Evolutionary conservation across 2,113 vertebrate species (phyloP).

Genomic region (Campylomormyrus tamandua): DNA sequence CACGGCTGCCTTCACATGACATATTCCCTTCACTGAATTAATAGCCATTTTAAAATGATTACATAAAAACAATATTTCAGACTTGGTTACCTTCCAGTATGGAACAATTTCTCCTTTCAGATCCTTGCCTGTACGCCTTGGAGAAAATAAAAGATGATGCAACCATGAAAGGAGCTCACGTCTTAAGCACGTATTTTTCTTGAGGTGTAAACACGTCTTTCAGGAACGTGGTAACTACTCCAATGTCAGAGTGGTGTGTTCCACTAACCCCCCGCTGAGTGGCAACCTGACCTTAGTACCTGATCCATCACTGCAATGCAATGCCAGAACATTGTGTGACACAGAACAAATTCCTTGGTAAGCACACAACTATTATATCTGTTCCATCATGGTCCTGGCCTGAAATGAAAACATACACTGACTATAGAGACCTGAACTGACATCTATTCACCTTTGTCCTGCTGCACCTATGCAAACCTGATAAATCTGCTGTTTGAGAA

Average conservation of each 20-base stretch:
- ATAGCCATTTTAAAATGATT: not conserved
- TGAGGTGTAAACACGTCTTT: slow-evolving; percentile 14
- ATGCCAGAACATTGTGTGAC: not conserved
- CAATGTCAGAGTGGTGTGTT: not conserved
- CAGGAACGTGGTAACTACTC: not conserved
- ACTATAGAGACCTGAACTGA: not conserved
- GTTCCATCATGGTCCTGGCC: not conserved
- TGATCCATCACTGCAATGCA: not conserved
- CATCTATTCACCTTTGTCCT: not conserved
- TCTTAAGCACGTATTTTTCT: slow-evolving; percentile 8
- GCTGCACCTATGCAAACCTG: slow-evolving; percentile 4
- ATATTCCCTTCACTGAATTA: not conserved
- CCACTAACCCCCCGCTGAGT: not conserved
- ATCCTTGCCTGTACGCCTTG: not conserved
- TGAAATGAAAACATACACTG: not conserved
- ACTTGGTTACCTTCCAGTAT: not conserved
- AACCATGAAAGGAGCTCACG: not conserved
- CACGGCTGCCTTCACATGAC: not conserved
- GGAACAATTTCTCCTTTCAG: not conserved
- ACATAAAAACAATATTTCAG: not conserved
- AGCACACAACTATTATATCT: not conserved
- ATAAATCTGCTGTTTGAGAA: not conserved
- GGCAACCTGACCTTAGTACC: not conserved
- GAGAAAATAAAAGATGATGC: not conserved
- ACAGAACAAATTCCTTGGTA: not conserved